Evolutionary conservation across 2,888 invertebrate species (phyloP).

Genomic region (Chrysolina americana): DNA sequence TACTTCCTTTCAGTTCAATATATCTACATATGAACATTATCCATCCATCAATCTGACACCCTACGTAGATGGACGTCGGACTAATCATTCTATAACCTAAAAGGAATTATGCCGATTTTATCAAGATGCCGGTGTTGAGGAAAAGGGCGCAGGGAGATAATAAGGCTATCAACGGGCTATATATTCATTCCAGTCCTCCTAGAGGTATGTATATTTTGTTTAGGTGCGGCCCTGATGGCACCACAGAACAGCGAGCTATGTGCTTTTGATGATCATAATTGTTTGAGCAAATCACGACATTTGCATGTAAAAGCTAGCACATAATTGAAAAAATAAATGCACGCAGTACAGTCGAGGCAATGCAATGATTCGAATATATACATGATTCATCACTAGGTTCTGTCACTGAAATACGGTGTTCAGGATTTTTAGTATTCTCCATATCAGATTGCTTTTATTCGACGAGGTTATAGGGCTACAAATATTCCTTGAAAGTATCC

Average conservation of each 20-base stretch:
- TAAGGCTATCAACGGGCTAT: conserved; percentile 70
- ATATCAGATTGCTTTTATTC: too few relatives aligned
- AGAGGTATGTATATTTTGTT: conserved; percentile 71
- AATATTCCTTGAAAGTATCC: too few relatives aligned
- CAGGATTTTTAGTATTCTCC: too few relatives aligned
- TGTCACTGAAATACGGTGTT: not conserved
- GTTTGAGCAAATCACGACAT: not conserved
- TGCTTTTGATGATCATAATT: not conserved
- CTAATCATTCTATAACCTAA: conserved; percentile 23
- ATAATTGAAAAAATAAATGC: not conserved
- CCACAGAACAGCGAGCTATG: not conserved
- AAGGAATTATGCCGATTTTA: conserved; percentile 32
- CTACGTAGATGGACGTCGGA: conserved; percentile 25
- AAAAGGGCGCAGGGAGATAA: conserved; percentile 52
- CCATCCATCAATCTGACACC: conserved; percentile 25
- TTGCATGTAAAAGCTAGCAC: conserved; percentile 2
- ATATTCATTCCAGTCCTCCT: conserved; percentile 77
- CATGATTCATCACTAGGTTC: not conserved
- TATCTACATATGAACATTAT: conserved; percentile 22
- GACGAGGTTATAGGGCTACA: too few relatives aligned
- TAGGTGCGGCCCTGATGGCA: not conserved
- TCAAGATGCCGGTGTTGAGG: conserved; percentile 56
- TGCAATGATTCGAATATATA: not conserved
- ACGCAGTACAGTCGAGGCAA: not conserved
- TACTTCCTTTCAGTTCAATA: conserved; percentile 7